Base-by-base conservation (phyloP, 2,888 invertebrate species). In the Drosophila neonasuta region DNA sequence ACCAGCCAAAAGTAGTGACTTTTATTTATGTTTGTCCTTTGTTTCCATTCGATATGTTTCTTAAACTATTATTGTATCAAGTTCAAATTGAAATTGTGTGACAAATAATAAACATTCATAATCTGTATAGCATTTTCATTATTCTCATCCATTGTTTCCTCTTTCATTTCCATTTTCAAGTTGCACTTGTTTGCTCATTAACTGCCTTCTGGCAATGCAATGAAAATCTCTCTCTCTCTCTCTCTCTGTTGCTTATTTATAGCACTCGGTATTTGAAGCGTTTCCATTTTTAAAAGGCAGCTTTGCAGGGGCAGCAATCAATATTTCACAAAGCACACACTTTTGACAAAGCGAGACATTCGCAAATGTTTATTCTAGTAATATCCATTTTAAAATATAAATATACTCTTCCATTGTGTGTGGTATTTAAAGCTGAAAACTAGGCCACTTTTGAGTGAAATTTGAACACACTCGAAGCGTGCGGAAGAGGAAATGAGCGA, bases 361-460 rank as follows among this genome's bases (percentile, higher is more conserved):
- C n/a, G 32, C 39, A 13, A 41, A 13, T 41, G 39, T 15, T 41
- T 41, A 41, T 41, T 41, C 13, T 32, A 13, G 32, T 13, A 54
- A 32, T 32, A 42, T 8, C 30, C 30, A 32, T 44, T 42, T 42
- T 24, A 24, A 32, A n/a, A 46, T 52, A 52, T 41, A 29, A 41
- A 41, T 24, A 1, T n/a, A 5, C n/a, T n/a, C n/a, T n/a, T 36
- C 1, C 36, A n/a, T 36, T 36, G 36, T 24, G 24, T 24, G 24
- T 24, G 24, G 36, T 34, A 11, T 52, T 30, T 30, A 29, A 39
- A 42, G 51, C 44, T 13, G 29, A 64, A 64, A 74, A 68, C 65
- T 78, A 59, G 68, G 71, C 24, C 69, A 73, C 49, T 68, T 71
- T 56, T 5, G 39, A 67, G 59, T 66, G 63, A 70, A 68, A 70